Evolutionary conservation across 2,113 vertebrate genomes (phyloP).

Genomic region (Lasiurus borealis): DNA sequence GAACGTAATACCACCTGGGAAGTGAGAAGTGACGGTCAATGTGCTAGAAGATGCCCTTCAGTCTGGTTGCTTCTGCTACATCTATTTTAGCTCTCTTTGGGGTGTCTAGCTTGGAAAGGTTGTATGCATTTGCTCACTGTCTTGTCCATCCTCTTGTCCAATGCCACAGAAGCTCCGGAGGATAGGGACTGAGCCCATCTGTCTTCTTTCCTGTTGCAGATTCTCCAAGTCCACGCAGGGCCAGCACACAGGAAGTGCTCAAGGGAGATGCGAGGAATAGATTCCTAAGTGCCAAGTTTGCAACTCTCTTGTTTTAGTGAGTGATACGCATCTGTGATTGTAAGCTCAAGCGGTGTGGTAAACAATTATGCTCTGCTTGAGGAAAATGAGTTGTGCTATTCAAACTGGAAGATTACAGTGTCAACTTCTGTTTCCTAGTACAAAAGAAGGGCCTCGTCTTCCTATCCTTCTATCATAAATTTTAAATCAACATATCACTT

Average conservation of each 20-base stretch:
- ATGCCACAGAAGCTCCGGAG: fast-evolving
- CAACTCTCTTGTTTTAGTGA: not conserved
- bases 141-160: not conserved
- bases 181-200: fast-evolving
- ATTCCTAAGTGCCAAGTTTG: fast-evolving
- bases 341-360: not conserved
- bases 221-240: fast-evolving
- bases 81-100: not conserved
- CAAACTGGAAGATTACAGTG: not conserved
- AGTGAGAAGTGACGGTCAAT: not conserved
- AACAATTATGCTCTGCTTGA: not conserved
- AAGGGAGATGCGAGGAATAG: not conserved
- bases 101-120: not conserved
- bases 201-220: fast-evolving
- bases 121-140: not conserved
- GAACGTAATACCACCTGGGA: not conserved
- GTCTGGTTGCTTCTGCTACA: no score
- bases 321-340: not conserved
- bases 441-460: not conserved
- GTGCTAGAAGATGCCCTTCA: not conserved
- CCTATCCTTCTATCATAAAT: not conserved
- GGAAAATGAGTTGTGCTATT: not conserved
- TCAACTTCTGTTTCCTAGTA: not conserved
- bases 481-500: not conserved
- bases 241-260: fast-evolving